Evolutionary conservation across 2,113 vertebrate species (phyloP).

Genomic region (Himantopus leucocephalus): DNA sequence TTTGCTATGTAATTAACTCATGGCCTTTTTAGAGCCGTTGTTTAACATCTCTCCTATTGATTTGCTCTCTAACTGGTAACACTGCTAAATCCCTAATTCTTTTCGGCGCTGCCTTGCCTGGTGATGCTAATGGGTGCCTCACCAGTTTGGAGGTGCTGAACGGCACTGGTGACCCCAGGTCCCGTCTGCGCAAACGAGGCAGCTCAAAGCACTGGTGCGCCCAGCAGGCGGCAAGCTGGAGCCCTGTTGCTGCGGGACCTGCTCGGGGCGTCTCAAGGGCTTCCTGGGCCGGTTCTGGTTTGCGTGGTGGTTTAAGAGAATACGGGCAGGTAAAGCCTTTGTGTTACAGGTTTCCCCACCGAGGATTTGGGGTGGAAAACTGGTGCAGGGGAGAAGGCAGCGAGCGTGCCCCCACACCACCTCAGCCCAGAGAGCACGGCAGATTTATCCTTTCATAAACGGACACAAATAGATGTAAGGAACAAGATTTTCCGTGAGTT

Average conservation of each 20-base stretch:
- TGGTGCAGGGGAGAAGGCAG: not conserved
- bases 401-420: accelerated
- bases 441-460: not conserved
- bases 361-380: not conserved
- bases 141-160: not conserved
- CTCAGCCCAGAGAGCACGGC: not conserved
- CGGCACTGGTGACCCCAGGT: not conserved
- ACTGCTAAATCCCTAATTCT: not conserved
- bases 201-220: not conserved
- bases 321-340: not conserved
- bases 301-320: not conserved
- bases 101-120: not conserved
- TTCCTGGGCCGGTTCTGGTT: not conserved
- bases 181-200: not conserved
- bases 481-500: not conserved
- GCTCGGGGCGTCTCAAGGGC: not conserved
- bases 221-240: not conserved
- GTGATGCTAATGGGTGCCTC: not conserved
- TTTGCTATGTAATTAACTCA: not conserved
- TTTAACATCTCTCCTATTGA: not conserved
- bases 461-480: not conserved
- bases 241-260: not conserved
- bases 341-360: not conserved
- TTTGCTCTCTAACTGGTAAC: not conserved
- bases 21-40: not conserved